Percentiles rank a stretch among this genome's conserved stretches.
phyloP scores from a whole-genome alignment of 2,888 invertebrate species.

The Xestia ashworthii region DNA sequence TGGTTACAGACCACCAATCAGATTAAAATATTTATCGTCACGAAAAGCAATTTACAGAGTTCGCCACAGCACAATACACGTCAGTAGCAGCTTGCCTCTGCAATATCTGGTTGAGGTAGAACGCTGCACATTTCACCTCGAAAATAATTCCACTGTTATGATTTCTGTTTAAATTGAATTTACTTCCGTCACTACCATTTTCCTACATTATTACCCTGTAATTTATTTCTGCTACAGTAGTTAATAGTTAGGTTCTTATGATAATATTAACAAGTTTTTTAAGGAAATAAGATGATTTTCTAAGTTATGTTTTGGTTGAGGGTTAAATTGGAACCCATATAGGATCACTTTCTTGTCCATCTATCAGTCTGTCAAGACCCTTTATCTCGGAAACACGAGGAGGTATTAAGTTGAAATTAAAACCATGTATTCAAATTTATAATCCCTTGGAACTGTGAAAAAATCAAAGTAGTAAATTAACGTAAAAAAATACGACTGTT shows the following conservation, averaged over 20 bases:
- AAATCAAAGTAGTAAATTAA: too few species aligned
- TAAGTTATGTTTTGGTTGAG: background rate
- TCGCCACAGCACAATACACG: constrained; percentile 87
- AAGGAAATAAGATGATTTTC: background rate
- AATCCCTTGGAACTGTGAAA: too few species aligned
- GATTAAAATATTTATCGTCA: constrained; percentile 89
- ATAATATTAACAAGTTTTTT: background rate
- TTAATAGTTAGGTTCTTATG: constrained; percentile 5
- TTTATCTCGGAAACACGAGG: too few species aligned
- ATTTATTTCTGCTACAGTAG: background rate
- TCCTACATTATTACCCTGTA: constrained; percentile 7
- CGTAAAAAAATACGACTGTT: too few species aligned
- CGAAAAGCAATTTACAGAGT: constrained; percentile 89
- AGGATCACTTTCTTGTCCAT: too few species aligned
- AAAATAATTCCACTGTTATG: constrained; percentile 77
- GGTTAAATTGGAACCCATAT: too few species aligned
- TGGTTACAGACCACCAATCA: constrained; percentile 88
- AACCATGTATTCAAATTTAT: too few species aligned
- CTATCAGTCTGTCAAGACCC: too few species aligned
- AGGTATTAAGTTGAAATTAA: too few species aligned
- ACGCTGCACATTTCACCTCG: constrained; percentile 79
- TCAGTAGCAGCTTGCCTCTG: constrained; percentile 85
- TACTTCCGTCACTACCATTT: constrained; percentile 60
- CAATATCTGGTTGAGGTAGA: constrained; percentile 84
- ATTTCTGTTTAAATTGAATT: constrained; percentile 70